Evolutionary conservation across 2,888 invertebrate genomes (phyloP).

Genomic region (Chouioia cunea): DNA sequence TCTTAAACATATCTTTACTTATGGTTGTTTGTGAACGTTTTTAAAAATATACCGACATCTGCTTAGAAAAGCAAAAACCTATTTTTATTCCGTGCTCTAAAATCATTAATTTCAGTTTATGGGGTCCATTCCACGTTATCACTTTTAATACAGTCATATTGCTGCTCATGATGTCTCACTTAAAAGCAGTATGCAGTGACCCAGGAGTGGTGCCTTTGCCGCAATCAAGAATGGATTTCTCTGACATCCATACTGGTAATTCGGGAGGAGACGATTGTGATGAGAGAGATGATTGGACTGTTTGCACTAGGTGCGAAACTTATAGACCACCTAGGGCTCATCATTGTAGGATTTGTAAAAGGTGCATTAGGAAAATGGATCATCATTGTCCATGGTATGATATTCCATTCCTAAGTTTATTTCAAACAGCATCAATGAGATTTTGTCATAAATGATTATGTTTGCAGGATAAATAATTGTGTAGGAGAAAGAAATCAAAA

Average conservation of each 20-base stretch:
- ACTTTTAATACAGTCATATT: conserved; percentile 84
- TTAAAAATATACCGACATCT: too few relatives aligned
- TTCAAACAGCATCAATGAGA: conserved; percentile 3
- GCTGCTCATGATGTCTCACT: conserved; percentile 80
- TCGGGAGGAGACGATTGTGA: conserved; percentile 67
- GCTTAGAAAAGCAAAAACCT: too few relatives aligned
- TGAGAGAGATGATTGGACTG: conserved; percentile 79
- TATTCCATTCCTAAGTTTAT: conserved; percentile 24
- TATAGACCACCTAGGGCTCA: conserved; percentile 87
- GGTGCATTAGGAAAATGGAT: conserved; percentile 85
- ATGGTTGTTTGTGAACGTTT: too few relatives aligned
- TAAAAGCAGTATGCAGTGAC: conserved; percentile 90
- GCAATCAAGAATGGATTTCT: conserved; percentile 81
- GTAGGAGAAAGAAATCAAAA: conserved; percentile 93
- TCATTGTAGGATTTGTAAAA: conserved; percentile 88
- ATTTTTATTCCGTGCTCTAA: too few relatives aligned
- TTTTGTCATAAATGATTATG: conserved; percentile 1
- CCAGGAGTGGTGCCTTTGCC: conserved; percentile 88
- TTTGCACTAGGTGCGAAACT: conserved; percentile 85
- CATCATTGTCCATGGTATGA: conserved; percentile 86
- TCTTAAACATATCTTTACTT: too few relatives aligned
- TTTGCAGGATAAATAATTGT: conserved; percentile 87
- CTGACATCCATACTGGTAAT: conserved; percentile 80
- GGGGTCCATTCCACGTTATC: conserved; percentile 85
- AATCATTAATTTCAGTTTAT: conserved; percentile 75